phyloP scores from a whole-genome alignment of 2,888 invertebrate genomes.

The Metallyticus violacea region DNA sequence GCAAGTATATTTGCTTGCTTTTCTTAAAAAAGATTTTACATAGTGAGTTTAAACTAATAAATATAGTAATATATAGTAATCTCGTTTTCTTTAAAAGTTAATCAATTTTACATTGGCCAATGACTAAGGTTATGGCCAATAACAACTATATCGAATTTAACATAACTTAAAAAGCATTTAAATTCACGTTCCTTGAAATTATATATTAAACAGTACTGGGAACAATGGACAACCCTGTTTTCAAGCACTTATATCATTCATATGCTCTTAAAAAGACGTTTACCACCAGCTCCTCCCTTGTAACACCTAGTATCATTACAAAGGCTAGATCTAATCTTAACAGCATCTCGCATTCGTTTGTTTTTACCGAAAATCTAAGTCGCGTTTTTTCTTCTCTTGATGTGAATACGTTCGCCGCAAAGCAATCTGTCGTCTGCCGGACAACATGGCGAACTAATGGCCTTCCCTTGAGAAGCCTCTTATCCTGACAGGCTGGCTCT shows the following conservation, averaged over 20 bases:
- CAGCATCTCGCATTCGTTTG: not conserved
- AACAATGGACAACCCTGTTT: not conserved
- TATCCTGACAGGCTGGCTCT: not conserved
- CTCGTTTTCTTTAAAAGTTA: too few species aligned
- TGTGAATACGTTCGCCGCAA: not conserved
- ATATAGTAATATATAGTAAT: too few species aligned
- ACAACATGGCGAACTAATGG: not conserved
- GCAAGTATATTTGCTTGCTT: too few species aligned
- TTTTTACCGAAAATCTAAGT: not conserved
- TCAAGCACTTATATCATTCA: not conserved
- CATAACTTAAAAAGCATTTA: too few species aligned
- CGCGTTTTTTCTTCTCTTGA: not conserved
- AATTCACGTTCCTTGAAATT: too few species aligned
- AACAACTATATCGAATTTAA: too few species aligned
- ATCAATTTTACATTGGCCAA: too few species aligned
- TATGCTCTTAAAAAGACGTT: not conserved
- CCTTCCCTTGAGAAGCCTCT: not conserved
- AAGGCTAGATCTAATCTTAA: not conserved
- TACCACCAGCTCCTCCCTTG: not conserved
- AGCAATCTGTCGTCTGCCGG: not conserved
- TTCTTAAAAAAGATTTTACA: too few species aligned
- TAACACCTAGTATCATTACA: not conserved
- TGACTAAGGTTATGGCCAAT: too few species aligned
- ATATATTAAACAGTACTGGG: too few species aligned
- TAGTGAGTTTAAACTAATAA: too few species aligned